Evolutionary conservation across 2,797 vertebrate genomes (phyloP), one percentile per base, ranked within the genome.

Genomic region (Petrocephalus sullivani): DNA sequence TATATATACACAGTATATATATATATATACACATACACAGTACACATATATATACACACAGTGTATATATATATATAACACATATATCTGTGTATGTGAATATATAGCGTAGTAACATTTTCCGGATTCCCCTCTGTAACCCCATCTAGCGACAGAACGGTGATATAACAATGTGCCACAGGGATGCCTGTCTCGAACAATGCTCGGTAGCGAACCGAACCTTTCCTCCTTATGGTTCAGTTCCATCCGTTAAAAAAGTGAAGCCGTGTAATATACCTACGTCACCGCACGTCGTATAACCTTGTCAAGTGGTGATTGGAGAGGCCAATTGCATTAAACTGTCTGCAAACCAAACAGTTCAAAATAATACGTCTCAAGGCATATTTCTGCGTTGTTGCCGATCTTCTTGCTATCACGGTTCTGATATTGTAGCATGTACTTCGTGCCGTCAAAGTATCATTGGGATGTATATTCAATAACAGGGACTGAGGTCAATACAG

Each of bases 141-240:
- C 49, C 84, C 67, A 23, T 85, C 88, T 57, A 88, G 84, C 21
- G 88, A 67, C 75, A 60, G 49, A 86, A 56, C 19, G 21, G 41
- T 6, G 67, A 75, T 58, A 89, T 86, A 75, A 88, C 87, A 82
- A 10, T 49, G 41, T 81, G 75, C 75, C 75, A 71, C 75, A 46
- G 37, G 75, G 41, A 71, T 46, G 75, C 19, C 75, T 49, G n/a
- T 81, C 37, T 49, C 41, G 75, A 81, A 49, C 75, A 81, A 81
- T 49, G 6, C 16, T 81, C 19, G 14, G 49, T 78, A 46, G 16
- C 19, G 37, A n/a, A 81, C 75, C 75, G 37, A 81, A 21, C 75
- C 75, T 49, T 41, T 49, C 19, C 3, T 21, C 75, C 6, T 81
- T 49, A 81, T 81, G 7, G 28, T 46, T 1, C 7, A 21, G 14